Evolutionary conservation across 2,888 invertebrate species (phyloP), one percentile per base, ranked within the genome.

Genomic region (Spatulosminthurus flaviceps): DNA sequence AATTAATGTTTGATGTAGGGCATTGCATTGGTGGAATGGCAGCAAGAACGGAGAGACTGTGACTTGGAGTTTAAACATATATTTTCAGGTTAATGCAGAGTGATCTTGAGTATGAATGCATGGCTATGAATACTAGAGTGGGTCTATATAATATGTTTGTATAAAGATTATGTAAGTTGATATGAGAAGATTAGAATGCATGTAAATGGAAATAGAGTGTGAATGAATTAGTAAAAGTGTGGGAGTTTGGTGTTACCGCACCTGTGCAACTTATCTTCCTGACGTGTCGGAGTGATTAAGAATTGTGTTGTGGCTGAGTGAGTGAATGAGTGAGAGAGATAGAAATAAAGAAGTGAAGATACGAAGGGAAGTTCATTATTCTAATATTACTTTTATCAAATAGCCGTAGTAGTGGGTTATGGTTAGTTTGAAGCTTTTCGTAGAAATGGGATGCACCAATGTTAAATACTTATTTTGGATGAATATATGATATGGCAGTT

Each of bases 171-270:
- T 29, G 66, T 29, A 66, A 24, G 22, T 19, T n/a, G 75, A 43
- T 43, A 72, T 21, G 19, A n/a, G 61, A 74, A 74, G 74, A 28
- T 74, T 74, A 74, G 60, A 74, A 21, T 60, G 74, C 74, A 61
- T 74, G 34, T 64, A 61, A 74, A 28, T 76, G 67, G 43, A 26
- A 77, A 66, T 66, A 66, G 76, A 76, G 79, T 76, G 79, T 79
- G 79, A 79, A 79, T 70, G 79, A 79, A 70, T 71, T 76, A 76
- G 41, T 61, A 60, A 24, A 69, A 78, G 43, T 76, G 34, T 21
- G 21, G 64, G 29, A 29, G 64, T 22, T 43, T 60, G 24, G 51
- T 61, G 22, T 34, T 21, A 29, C 76, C 42, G 41, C 70, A 70
- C 70, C 71, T 72, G 71, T 72, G 71, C 42, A 43, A 43, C 51